Evolutionary conservation across 2,888 invertebrate genomes (phyloP).

Genomic region (Trachelus troglodyta): DNA sequence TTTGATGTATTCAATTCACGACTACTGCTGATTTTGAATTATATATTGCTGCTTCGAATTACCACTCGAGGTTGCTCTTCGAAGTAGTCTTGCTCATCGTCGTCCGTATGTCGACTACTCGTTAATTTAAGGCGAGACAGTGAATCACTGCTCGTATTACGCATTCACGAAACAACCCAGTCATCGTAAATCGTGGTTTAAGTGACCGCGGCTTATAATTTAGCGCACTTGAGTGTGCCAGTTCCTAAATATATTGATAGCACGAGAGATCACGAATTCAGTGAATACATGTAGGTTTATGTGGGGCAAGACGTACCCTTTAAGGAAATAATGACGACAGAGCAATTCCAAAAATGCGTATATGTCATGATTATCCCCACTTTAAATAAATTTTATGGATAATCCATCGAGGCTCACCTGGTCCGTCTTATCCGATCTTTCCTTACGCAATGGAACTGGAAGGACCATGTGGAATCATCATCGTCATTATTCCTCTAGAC

Average conservation of each 20-base stretch:
- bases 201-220: slow-evolving; percentile 49
- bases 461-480: not conserved
- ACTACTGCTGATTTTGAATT: not conserved
- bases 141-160: slow-evolving; percentile 44
- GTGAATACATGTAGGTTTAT: not conserved
- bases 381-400: not conserved
- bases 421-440: not conserved
- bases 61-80: not conserved
- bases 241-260: slow-evolving; percentile 37
- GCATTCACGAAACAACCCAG: slow-evolving; percentile 52
- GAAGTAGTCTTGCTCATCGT: not conserved
- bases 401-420: not conserved
- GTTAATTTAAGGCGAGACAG: slow-evolving; percentile 32
- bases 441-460: not conserved
- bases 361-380: not conserved
- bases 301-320: not conserved
- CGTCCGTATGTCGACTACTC: slow-evolving; percentile 12
- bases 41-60: not conserved
- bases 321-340: not conserved
- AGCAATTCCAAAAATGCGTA: not conserved
- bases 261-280: slow-evolving; percentile 37
- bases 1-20: not conserved
- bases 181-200: slow-evolving; percentile 51
- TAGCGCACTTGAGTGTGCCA: slow-evolving; percentile 28
- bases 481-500: not conserved